These are phyloP conservation scores for Bungarus multicinctus DNA, from an alignment of 2,113 vertebrate species.

Conservation along the genomic window DNA sequence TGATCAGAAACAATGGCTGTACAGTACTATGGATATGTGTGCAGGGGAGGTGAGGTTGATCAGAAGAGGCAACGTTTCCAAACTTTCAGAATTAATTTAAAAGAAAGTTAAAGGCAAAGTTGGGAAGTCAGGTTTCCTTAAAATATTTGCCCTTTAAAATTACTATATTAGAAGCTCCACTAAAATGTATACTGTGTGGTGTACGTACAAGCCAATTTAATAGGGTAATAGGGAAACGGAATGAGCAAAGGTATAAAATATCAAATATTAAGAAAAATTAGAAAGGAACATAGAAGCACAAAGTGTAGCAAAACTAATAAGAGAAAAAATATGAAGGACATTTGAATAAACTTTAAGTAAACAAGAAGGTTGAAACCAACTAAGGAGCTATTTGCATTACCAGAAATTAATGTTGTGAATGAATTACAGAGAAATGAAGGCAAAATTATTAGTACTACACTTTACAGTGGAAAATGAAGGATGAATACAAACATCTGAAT, in stretches of 20 bases:
- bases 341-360: not conserved
- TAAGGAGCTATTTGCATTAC: not conserved
- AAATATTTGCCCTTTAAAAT: not conserved
- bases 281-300: not conserved
- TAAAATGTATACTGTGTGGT: not conserved
- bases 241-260: not conserved
- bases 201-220: not conserved
- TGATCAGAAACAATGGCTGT: not conserved
- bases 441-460: not conserved
- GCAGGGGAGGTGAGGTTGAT: not conserved
- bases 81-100: not conserved
- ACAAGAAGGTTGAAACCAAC: not conserved
- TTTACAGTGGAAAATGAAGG: not conserved
- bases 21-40: not conserved
- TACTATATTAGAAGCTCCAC: not conserved
- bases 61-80: not conserved
- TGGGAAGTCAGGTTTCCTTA: not conserved
- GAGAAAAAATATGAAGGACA: not conserved
- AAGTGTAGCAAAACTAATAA: not conserved
- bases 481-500: not conserved
- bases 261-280: not conserved
- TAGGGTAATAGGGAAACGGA: not conserved
- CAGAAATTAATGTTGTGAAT: not conserved
- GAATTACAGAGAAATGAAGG: not conserved
- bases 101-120: not conserved